Percentiles rank a stretch among this genome's conserved stretches.
These are phyloP conservation scores for Sciurus carolinensis DNA, from an alignment of 2,797 vertebrate genomes.

Conservation along the genomic window DNA sequence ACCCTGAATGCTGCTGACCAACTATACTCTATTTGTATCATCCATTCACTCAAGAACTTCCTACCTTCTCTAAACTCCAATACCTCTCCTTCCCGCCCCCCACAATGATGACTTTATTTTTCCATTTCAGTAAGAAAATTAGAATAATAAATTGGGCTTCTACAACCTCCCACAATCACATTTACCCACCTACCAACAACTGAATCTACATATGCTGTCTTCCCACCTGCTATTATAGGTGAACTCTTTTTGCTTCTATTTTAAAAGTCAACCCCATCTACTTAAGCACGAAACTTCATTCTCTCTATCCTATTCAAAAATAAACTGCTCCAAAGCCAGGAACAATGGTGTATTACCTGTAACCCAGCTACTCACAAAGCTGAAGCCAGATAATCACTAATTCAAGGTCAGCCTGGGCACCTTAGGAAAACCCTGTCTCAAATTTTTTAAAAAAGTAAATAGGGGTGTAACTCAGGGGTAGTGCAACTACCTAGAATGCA, in stretches of 20 bases:
- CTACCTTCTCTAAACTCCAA: constrained; percentile 36
- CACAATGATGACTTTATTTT: not conserved
- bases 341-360: no score
- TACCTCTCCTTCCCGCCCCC: not conserved
- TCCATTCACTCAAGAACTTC: constrained; percentile 42
- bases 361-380: no score
- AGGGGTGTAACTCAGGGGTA: no score
- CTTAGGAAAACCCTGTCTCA: no score
- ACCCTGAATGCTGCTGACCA: not conserved
- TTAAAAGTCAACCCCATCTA: constrained; percentile 14
- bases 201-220: not conserved
- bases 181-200: not conserved
- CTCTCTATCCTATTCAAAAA: constrained; percentile 37
- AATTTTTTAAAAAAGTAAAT: no score
- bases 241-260: constrained; percentile 50
- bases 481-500: no score
- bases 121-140: constrained; percentile 37
- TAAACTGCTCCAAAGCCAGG: not conserved
- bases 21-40: constrained; percentile 35
- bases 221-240: constrained; percentile 21
- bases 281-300: not conserved
- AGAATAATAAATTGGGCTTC: constrained; percentile 6
- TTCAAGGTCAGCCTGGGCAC: no score
- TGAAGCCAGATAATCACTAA: no score
- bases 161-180: constrained; percentile 30